Evolutionary conservation across 2,113 vertebrate genomes (phyloP).

Genomic region (Scytalopus superciliaris): DNA sequence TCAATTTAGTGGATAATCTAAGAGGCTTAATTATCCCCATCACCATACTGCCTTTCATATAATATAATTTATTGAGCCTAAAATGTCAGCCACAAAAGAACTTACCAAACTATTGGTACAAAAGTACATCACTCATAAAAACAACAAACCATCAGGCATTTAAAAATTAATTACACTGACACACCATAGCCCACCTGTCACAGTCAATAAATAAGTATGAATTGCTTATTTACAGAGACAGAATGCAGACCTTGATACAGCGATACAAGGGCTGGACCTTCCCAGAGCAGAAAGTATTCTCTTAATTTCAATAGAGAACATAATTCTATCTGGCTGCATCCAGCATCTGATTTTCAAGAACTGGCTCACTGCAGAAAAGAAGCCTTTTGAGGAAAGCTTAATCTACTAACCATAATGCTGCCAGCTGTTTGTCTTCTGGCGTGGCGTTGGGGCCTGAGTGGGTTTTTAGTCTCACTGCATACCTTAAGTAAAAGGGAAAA

Average conservation of each 20-base stretch:
- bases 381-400: neutral
- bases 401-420: constrained; percentile 90
- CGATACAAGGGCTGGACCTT: neutral
- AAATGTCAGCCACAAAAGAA: constrained; percentile 43
- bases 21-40: constrained; percentile 27
- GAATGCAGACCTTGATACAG: neutral
- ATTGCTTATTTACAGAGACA: constrained; percentile 24
- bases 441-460: constrained; percentile 88
- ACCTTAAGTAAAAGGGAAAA: constrained; percentile 77
- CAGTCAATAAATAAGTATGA: neutral
- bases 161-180: constrained; percentile 29
- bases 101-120: neutral
- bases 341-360: constrained; percentile 2
- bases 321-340: neutral
- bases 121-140: constrained; percentile 48
- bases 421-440: constrained; percentile 94
- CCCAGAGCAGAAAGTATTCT: neutral
- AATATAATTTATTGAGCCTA: constrained; percentile 32
- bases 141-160: constrained; percentile 43
- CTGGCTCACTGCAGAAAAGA: neutral
- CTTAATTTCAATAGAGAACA: neutral
- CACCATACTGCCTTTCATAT: neutral
- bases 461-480: constrained; percentile 96
- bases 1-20: neutral
- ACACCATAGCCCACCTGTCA: neutral